These are phyloP conservation scores for Conops quadrifasciatus DNA, from an alignment of 2,888 invertebrate species.

Conservation along the genomic window DNA sequence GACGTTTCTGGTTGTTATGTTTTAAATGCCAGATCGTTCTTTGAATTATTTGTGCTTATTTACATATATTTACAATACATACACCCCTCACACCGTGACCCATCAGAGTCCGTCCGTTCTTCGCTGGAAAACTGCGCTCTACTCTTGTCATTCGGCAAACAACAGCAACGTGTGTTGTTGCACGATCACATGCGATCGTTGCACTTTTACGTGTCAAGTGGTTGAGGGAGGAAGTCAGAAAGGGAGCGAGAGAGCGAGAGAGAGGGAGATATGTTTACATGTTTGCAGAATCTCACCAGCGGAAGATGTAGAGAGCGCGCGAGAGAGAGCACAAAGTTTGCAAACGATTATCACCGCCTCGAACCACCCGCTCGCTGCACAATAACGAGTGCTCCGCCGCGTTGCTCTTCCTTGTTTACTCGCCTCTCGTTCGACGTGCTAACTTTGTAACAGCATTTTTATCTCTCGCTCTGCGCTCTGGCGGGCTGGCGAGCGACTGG, in stretches of 20 bases:
- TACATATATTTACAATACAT: slow-evolving; percentile 15
- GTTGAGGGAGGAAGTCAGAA: slow-evolving; percentile 9
- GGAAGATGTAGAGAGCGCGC: no score
- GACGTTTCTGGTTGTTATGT: no score
- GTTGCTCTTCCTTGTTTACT: background rate
- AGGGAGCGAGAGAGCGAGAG: slow-evolving; percentile 12
- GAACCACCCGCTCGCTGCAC: background rate
- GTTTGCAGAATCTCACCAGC: no score
- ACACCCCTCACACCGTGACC: slow-evolving; percentile 30
- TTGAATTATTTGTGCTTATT: no score
- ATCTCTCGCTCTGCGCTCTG: slow-evolving; percentile 28
- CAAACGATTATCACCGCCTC: background rate
- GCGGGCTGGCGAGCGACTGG: slow-evolving; percentile 23
- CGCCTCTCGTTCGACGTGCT: background rate
- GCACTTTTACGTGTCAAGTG: slow-evolving; percentile 41
- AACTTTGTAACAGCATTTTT: slow-evolving; percentile 22
- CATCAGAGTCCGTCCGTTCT: slow-evolving; percentile 12
- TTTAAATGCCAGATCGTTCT: no score
- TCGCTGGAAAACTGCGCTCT: no score
- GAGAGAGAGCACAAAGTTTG: slow-evolving; percentile 21
- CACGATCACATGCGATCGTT: slow-evolving; percentile 46
- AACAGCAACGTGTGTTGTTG: slow-evolving; percentile 14
- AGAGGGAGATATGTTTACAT: no score
- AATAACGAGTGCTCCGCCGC: background rate
- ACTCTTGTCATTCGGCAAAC: slow-evolving; percentile 21